phyloP scores from a whole-genome alignment of 2,888 invertebrate genomes.

The Dynastes tityus region DNA sequence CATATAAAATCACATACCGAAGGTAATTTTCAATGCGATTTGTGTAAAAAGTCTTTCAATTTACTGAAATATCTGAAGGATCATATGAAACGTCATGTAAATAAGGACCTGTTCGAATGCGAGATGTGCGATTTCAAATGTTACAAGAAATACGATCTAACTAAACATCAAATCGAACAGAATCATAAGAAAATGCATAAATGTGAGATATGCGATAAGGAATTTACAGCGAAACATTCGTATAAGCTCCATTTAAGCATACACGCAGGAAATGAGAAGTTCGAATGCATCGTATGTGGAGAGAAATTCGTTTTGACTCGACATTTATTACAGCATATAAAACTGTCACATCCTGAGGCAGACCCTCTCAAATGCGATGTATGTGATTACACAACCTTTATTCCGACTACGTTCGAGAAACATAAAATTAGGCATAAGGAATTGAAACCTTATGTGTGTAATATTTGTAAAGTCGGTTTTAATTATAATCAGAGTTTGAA shows the following conservation, averaged over 20 bases:
- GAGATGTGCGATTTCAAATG: conserved; percentile 22
- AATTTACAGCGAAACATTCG: conserved; percentile 28
- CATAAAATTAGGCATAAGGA: conserved; percentile 24
- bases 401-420: conserved; percentile 11
- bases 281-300: conserved; percentile 1
- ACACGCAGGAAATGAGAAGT: conserved; percentile 21
- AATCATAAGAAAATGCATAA: conserved; percentile 34
- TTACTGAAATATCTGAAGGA: conserved; percentile 26
- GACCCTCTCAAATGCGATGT: conserved; percentile 20
- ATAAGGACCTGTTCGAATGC: conserved; percentile 29
- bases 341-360: conserved; percentile 9
- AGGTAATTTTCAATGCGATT: conserved; percentile 14
- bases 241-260: conserved; percentile 15
- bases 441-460: conserved; percentile 23
- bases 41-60: conserved; percentile 26
- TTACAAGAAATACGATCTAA: conserved; percentile 26
- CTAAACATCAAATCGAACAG: conserved; percentile 25
- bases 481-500: conserved; percentile 33
- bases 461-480: conserved; percentile 27
- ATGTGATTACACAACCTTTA: conserved; percentile 18
- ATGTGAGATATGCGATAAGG: conserved; percentile 28
- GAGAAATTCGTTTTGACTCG: conserved; percentile 24
- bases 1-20: conserved; percentile 27
- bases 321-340: conserved; percentile 27
- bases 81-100: conserved; percentile 30